Conservation (phyloP, 2,797 vertebrate species). For the Mallotus villosus region DNA sequence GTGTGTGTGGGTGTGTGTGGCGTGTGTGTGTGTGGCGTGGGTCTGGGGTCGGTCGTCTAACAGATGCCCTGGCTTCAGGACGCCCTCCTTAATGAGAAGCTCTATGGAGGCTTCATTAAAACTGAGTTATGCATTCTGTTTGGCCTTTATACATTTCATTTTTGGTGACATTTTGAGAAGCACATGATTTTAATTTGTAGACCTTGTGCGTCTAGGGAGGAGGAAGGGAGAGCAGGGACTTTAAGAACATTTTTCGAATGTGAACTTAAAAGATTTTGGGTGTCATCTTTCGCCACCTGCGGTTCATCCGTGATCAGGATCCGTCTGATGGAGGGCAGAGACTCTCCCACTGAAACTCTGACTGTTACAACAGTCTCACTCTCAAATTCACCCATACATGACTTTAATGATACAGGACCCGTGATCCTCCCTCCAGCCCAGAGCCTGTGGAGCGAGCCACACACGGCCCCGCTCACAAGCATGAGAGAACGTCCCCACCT, state of each 20-base stretch:
- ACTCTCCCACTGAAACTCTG: not conserved
- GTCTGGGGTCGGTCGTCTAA: conserved; percentile 51
- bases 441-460: too few species aligned
- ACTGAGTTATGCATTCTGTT: conserved; percentile 64
- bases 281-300: not conserved
- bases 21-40: too few species aligned
- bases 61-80: conserved; percentile 62
- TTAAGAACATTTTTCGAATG: too few species aligned
- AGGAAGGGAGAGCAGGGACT: not conserved
- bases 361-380: not conserved
- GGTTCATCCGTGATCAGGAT: too few species aligned
- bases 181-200: conserved; percentile 28
- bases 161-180: conserved; percentile 50
- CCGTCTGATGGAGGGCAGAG: not conserved
- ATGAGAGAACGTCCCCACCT: too few species aligned
- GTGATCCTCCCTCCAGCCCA: too few species aligned
- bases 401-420: too few species aligned
- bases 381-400: not conserved
- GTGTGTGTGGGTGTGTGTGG: conserved; percentile 57
- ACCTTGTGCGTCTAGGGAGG: conserved; percentile 27
- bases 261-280: too few species aligned
- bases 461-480: too few species aligned
- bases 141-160: conserved; percentile 4
- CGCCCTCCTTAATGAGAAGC: conserved; percentile 49
- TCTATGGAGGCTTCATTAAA: conserved; percentile 49